Conservation (phyloP, 2,113 vertebrate genomes). For the Nettapus auritus region DNA sequence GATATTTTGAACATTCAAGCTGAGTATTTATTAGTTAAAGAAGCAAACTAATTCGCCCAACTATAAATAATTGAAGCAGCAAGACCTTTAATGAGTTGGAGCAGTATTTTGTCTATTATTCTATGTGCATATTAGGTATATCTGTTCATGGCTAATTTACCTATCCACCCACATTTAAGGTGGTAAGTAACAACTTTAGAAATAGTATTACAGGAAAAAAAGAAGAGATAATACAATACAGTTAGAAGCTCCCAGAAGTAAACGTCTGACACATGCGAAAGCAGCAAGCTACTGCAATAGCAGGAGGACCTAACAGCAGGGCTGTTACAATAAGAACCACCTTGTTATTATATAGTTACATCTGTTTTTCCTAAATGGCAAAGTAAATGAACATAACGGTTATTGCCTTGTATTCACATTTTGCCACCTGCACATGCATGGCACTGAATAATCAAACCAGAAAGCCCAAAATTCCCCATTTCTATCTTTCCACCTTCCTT, state of each 20-base stretch:
- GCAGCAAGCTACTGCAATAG: constrained; percentile 1
- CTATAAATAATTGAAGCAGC: background rate
- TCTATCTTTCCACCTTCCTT: background rate
- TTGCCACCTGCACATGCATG: constrained; percentile 55
- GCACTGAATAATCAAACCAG: constrained; percentile 9
- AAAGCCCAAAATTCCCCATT: background rate
- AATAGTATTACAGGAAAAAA: background rate
- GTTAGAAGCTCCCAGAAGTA: constrained; percentile 11
- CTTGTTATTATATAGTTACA: constrained; percentile 70
- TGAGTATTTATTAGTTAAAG: background rate
- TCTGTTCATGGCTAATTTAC: background rate
- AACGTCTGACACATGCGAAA: background rate
- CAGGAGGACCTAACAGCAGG: constrained; percentile 49
- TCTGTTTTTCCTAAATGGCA: constrained; percentile 70
- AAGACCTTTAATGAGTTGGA: background rate
- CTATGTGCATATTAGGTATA: background rate
- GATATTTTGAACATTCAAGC: background rate
- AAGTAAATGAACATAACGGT: constrained; percentile 70
- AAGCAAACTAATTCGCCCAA: background rate
- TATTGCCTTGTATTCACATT: constrained; percentile 57
- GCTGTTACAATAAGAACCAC: constrained; percentile 48
- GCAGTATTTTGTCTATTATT: background rate
- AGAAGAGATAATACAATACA: background rate
- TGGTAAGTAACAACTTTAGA: background rate
- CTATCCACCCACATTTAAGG: background rate